Evolutionary conservation across 1,140 invertebrate genomes (phyloP), one percentile per base, ranked within the genome.

Genomic region (Drosophila leontia): DNA sequence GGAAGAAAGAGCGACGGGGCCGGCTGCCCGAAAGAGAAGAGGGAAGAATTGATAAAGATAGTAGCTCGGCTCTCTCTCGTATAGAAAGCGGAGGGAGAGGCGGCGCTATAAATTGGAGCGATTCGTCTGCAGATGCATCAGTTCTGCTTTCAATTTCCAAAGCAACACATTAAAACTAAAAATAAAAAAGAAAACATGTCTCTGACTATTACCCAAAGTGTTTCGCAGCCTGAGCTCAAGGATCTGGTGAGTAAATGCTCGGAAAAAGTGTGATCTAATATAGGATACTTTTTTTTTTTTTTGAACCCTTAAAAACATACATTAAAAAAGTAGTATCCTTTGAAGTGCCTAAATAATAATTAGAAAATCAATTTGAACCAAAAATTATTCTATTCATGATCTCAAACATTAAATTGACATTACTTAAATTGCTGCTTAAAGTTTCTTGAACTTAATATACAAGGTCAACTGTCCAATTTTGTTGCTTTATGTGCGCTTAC

Each of bases 161-260:
- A 58, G 62, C 78, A 56, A 65, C 42, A 56, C 84, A 80, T 56
- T 51, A 53, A 72, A 70, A 39, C 37, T 19, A 15, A 63, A 44
- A 34, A 17, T 2, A 12, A 34, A 37, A 48, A 39, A n/a, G 23
- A 19, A 67, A 82, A 48, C 47, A 90, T 90, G 85, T 90, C 85
- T 53, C 67, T 90, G 39, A 81, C 80, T 23, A 90, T 90, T 41
- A 77, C 70, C 3, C 58, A 83, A 64, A 74, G 80, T 44, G 75
- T 77, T 34, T 79, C 86, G 15, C 78, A 53, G 70, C 85, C 85
- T 82, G 78, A 90, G 26, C 85, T 90, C 39, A 90, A 90, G 85
- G 85, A 90, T 76, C 62, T 90, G 78, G 85, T 90, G 72, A 90
- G 85, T 45, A 88, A 62, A 15, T 51, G 5, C 53, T 45, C 26